These are phyloP conservation scores for Ceryle rudis DNA, from an alignment of 2,797 vertebrate genomes.

Conservation along the genomic window DNA sequence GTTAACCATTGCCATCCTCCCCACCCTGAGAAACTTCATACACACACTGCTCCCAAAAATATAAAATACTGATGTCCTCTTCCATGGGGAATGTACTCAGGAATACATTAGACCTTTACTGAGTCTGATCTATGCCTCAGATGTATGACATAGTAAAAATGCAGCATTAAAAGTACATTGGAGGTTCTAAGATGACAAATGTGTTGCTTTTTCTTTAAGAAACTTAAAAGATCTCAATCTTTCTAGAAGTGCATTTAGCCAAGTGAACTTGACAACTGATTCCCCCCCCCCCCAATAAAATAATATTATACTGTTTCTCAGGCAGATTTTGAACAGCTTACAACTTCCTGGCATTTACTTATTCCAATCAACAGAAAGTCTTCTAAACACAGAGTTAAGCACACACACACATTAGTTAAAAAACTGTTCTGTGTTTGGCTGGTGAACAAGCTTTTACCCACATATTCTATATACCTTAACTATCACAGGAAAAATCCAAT, in stretches of 20 bases:
- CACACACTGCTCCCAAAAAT: fast-evolving
- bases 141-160: neutral
- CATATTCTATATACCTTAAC: neutral
- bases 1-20: neutral
- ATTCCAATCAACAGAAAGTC: neutral
- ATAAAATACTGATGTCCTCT: neutral
- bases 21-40: neutral
- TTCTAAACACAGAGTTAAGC: neutral
- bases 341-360: neutral
- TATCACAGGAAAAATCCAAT: neutral
- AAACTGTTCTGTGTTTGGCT: neutral
- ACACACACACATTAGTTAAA: neutral
- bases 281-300: neutral
- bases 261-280: neutral
- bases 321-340: neutral
- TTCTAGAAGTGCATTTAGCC: neutral
- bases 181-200: neutral
- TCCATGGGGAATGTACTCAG: neutral
- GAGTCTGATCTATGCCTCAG: neutral
- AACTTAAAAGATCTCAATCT: neutral
- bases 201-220: neutral
- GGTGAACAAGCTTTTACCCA: neutral
- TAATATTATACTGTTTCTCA: neutral
- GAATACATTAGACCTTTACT: neutral
- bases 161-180: neutral